Base-by-base conservation (phyloP, 1,140 invertebrate genomes). In the Aphaenogaster floridana region DNA sequence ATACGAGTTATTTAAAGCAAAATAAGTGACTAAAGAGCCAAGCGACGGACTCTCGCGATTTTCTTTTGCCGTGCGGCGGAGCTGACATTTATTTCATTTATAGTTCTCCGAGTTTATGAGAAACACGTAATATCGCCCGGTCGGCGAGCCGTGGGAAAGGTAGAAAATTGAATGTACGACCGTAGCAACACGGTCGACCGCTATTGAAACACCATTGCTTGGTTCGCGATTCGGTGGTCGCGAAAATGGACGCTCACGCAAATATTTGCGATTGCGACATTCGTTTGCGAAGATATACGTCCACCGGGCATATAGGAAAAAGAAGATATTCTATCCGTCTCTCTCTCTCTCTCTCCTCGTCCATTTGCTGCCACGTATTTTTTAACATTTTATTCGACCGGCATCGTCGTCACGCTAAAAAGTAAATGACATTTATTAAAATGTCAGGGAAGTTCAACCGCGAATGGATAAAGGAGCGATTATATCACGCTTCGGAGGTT, bases 111-210 rank as follows among this genome's bases (percentile, higher is more conserved):
- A 59, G 80, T 88, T 86, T 86, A 74, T 71, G 61, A 45, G 50
- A 78, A 81, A 68, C 50, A 21, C 48, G 66, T 68, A 74, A 86
- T 84, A 64, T 76, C 69, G 42, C 17, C 17, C 45, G 69, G 11
- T 48, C 28, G 52, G 45, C 71, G 72, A 86, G 36, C 6, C 74
- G 17, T 59, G 45, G 69, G 54, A n/a, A 63, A 68, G 42, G 42
- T 42, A 66, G 45, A 59, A 88, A 88, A 86, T 89, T 88, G 87
- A 89, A 89, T 78, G 57, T 88, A 66, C 86, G 15, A 59, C 28
- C 28, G 52, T 36, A 48, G 52, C 45, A 52, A 36, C 39, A 61
- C 39, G 86, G 42, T 50, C 80, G 66, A 57, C 66, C 39, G 54
- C 68, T 61, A 61, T 74, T 74, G 80, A 48, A 76, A 84, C 69